Conservation (phyloP, 1,140 invertebrate genomes). For the Ips typographus region DNA sequence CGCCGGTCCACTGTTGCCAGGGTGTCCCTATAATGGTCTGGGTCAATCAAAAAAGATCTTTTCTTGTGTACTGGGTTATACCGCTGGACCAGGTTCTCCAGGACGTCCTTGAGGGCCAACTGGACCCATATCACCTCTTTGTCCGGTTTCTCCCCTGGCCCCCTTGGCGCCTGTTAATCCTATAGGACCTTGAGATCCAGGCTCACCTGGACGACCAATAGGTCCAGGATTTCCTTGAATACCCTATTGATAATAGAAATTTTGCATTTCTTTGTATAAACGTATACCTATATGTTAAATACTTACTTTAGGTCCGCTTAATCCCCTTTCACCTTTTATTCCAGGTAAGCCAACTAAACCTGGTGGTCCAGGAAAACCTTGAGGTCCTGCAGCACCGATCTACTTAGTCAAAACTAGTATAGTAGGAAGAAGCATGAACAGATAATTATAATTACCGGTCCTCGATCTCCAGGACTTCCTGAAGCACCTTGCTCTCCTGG, state of each 20-base stretch:
- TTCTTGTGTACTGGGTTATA: constrained; percentile 46
- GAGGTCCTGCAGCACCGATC: constrained; percentile 58
- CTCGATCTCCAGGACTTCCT: constrained; percentile 70
- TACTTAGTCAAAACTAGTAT: not conserved
- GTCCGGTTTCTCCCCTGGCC: constrained; percentile 70
- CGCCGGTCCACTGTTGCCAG: constrained; percentile 63
- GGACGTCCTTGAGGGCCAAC: constrained; percentile 70
- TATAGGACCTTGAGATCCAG: constrained; percentile 62
- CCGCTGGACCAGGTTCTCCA: constrained; percentile 69
- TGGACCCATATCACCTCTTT: constrained; percentile 72
- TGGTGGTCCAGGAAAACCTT: constrained; percentile 66
- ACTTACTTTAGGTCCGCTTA: constrained; percentile 54
- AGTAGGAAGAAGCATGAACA: not conserved
- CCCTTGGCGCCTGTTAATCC: constrained; percentile 75
- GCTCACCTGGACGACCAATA: constrained; percentile 59
- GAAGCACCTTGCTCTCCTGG: constrained; percentile 70
- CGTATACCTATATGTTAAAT: not conserved
- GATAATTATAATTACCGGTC: constrained; percentile 45
- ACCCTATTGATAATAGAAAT: constrained; percentile 59
- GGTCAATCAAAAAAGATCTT: not conserved
- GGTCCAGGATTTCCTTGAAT: constrained; percentile 66
- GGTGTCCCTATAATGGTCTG: constrained; percentile 56
- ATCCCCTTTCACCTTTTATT: constrained; percentile 72
- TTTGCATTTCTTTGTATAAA: not conserved
- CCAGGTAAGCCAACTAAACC: constrained; percentile 70